Conservation (phyloP, 2,888 invertebrate species). For the Nomada ruficornis region DNA sequence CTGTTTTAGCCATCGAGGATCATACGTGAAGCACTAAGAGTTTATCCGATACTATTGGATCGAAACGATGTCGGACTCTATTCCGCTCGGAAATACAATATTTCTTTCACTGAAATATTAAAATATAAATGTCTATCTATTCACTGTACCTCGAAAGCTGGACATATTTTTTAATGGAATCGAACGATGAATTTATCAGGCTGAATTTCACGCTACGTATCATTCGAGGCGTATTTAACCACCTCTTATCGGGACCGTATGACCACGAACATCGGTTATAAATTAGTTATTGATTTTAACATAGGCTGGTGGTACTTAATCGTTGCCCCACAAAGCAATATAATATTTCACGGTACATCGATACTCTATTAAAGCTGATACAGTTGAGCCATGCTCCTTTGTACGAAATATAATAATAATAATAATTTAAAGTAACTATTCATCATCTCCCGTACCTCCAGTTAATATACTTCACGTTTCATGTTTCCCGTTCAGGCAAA, state of each 20-base stretch:
- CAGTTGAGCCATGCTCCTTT: conserved; percentile 4
- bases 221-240: not conserved
- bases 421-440: not conserved
- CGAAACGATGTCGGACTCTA: not conserved
- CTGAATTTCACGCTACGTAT: not conserved
- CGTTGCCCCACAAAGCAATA: not conserved
- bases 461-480: not conserved
- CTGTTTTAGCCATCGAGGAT: conserved; percentile 1
- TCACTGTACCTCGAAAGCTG: not conserved
- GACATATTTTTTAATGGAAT: not conserved
- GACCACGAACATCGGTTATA: conserved; percentile 6
- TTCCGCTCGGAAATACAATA: too few relatives aligned
- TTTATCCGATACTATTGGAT: not conserved
- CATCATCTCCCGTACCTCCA: not conserved
- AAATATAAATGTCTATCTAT: not conserved
- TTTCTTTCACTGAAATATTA: too few relatives aligned
- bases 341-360: not conserved
- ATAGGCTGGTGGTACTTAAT: not conserved
- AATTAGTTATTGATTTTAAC: conserved; percentile 25
- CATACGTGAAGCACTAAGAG: not conserved
- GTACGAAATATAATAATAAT: not conserved
- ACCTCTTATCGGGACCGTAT: not conserved
- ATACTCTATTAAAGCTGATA: conserved; percentile 10
- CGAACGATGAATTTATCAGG: not conserved
- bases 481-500: not conserved